A percentile compares a stretch with the other conserved stretches of the same genome.
These are phyloP conservation scores for Hydrozoanthus tunicans DNA, from an alignment of 64 coral and sea anemone species.

Conservation along the genomic window DNA sequence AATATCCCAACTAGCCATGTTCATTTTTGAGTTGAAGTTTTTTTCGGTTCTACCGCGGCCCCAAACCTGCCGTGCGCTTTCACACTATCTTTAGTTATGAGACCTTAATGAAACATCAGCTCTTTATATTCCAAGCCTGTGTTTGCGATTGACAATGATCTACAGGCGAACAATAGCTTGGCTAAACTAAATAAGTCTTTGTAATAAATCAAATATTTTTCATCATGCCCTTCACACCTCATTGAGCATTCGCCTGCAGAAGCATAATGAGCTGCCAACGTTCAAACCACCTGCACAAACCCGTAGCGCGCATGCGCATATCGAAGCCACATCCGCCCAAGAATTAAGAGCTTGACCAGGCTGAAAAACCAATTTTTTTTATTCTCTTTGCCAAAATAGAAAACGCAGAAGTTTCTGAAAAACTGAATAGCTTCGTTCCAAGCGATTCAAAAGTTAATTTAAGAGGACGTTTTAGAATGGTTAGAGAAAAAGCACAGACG, in stretches of 20 bases:
- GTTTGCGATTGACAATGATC: constrained; percentile 97
- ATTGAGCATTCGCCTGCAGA: constrained; percentile 82
- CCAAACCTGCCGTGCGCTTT: not conserved
- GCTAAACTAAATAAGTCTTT: constrained; percentile 99
- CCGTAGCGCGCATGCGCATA: constrained; percentile 67
- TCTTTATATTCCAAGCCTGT: constrained; percentile 76
- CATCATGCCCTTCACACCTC: constrained; percentile 97
- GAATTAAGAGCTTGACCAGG: constrained; percentile 46
- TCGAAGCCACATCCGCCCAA: constrained; percentile 32
- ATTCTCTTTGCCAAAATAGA: constrained; percentile 24
- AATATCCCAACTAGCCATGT: constrained; percentile 45
- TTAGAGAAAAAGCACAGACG: not conserved
- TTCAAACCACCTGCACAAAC: constrained; percentile 78
- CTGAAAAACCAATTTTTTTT: constrained; percentile 31
- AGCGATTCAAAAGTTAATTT: not conserved
- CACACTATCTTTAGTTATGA: constrained; percentile 59
- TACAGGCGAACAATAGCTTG: constrained; percentile 86
- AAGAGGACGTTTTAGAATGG: not conserved
- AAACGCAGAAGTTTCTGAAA: not conserved
- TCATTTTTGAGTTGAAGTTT: constrained; percentile 47
- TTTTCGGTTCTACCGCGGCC: not conserved
- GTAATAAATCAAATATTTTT: constrained; percentile 99
- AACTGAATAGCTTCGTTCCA: not conserved
- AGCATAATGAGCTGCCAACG: constrained; percentile 77
- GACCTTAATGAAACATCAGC: constrained; percentile 70